These are phyloP conservation scores for Globodera ellingtonae DNA, from an alignment of 1,140 invertebrate genomes.

Conservation along the genomic window DNA sequence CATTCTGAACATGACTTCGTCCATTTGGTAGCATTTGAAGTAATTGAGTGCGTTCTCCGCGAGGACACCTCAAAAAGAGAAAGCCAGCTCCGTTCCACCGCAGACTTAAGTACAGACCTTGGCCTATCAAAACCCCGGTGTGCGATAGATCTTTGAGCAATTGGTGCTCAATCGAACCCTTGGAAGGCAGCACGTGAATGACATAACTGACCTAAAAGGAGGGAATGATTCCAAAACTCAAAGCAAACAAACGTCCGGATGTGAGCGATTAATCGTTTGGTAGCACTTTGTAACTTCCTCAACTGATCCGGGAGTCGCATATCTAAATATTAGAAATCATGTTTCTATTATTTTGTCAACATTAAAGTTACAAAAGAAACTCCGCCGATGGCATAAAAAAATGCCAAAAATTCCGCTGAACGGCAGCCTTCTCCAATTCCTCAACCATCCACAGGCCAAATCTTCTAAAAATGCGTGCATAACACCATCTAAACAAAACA, in stretches of 20 bases:
- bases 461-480: slow-evolving; percentile 20
- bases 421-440: slow-evolving; percentile 11
- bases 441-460: slow-evolving; percentile 32
- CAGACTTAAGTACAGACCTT: slow-evolving; percentile 4
- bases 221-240: background rate
- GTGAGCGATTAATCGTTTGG: slow-evolving; percentile 7
- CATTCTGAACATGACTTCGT: slow-evolving; percentile 34
- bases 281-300: slow-evolving; percentile 12
- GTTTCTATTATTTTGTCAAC: background rate
- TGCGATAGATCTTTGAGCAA: slow-evolving; percentile 30
- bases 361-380: slow-evolving; percentile 29
- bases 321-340: slow-evolving; percentile 7
- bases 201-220: slow-evolving; percentile 28
- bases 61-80: slow-evolving; percentile 28
- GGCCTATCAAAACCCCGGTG: slow-evolving; percentile 27
- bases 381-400: slow-evolving; percentile 1
- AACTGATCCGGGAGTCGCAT: slow-evolving; percentile 21
- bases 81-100: no score
- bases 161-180: slow-evolving; percentile 34
- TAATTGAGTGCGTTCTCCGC: slow-evolving; percentile 33
- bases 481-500: background rate
- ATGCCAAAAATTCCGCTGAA: slow-evolving; percentile 9
- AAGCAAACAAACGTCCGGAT: slow-evolving; percentile 9
- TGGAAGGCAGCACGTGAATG: slow-evolving; percentile 32
- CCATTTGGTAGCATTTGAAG: slow-evolving; percentile 20